Evolutionary conservation across 1,140 invertebrate species (phyloP).

Genomic region (Leptinotarsa lineolata): DNA sequence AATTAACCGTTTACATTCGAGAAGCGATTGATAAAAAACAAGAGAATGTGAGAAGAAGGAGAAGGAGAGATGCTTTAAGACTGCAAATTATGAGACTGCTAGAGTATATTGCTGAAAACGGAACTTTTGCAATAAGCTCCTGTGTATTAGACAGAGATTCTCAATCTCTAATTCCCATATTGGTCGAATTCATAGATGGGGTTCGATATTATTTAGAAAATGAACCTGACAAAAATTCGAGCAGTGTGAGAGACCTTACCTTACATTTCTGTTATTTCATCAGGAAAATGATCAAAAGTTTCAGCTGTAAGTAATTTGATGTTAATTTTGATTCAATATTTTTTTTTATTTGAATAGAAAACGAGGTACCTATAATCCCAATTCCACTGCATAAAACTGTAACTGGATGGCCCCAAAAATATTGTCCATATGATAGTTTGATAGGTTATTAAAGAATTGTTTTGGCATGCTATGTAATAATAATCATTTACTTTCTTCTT

Average conservation of each 20-base stretch:
- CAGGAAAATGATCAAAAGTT: constrained; percentile 89
- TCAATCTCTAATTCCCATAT: constrained; percentile 80
- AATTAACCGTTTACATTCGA: constrained; percentile 85
- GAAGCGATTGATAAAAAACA: constrained; percentile 98
- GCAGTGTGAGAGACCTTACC: constrained; percentile 80
- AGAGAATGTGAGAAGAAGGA: constrained; percentile 89
- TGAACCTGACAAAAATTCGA: constrained; percentile 86
- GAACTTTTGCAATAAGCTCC: constrained; percentile 84
- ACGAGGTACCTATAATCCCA: too few species aligned
- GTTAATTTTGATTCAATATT: too few species aligned
- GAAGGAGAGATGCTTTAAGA: constrained; percentile 89
- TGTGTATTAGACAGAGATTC: constrained; percentile 83
- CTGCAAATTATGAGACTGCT: constrained; percentile 89
- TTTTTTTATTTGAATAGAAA: too few species aligned
- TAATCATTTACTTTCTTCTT: too few species aligned
- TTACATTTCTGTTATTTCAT: constrained; percentile 95
- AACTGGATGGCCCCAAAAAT: too few species aligned
- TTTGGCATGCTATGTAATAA: too few species aligned
- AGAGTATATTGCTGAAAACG: constrained; percentile 89
- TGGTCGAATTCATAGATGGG: constrained; percentile 95
- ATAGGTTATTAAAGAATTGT: too few species aligned
- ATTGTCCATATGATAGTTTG: too few species aligned
- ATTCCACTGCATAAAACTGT: too few species aligned
- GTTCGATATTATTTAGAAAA: constrained; percentile 88
- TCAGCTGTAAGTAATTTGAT: constrained; percentile 71